Evolutionary conservation across 2,113 vertebrate genomes (phyloP), one percentile per base, ranked within the genome.

Genomic region (Corythoichthys haematopterus): DNA sequence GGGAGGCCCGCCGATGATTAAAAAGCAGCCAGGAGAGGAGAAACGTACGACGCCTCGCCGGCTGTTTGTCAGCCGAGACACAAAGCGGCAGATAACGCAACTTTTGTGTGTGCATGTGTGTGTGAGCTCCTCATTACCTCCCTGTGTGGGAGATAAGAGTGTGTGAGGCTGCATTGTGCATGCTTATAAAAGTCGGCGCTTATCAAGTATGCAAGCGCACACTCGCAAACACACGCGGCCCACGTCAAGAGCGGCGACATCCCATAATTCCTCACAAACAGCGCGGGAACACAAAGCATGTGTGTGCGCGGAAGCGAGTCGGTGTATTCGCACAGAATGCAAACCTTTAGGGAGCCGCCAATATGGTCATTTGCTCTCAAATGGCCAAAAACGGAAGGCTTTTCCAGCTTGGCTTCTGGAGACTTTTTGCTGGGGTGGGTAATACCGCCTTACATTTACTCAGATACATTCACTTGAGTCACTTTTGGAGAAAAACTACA

Each of bases 111-210:
- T 75, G 75, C 77, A 74, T 47, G 75, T 70, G 70, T 70, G 74
- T 71, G 78, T 20, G 80, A 68, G 77, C 81, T 88, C 81, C 85
- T 90, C 86, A 89, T 90, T 90, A 90, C 84, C 82, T 88, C 80
- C 80, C 80, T 85, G 81, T 77, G 80, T 80, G 84, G 75, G 81
- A 85, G 88, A 90, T 88, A 89, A 88, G 84, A 87, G 80, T 79
- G 82, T 88, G 85, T 86, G 87, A 83, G 83, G 79, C 78, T 84
- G 75, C 80, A 88, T 86, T 87, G 84, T 88, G 80, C 82, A 86
- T 86, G 81, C 84, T 83, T 85, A 89, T 86, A 85, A 85, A 83
- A 83, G 83, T 83, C 72, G 77, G 77, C 78, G 78, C 84, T 88
- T 84, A 85, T 85, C 86, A 85, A 72, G 79, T 77, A 89, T 87